Evolutionary conservation across 2,888 invertebrate genomes (phyloP), one percentile per base, ranked within the genome.

Genomic region (Vandiemenella viatica): DNA sequence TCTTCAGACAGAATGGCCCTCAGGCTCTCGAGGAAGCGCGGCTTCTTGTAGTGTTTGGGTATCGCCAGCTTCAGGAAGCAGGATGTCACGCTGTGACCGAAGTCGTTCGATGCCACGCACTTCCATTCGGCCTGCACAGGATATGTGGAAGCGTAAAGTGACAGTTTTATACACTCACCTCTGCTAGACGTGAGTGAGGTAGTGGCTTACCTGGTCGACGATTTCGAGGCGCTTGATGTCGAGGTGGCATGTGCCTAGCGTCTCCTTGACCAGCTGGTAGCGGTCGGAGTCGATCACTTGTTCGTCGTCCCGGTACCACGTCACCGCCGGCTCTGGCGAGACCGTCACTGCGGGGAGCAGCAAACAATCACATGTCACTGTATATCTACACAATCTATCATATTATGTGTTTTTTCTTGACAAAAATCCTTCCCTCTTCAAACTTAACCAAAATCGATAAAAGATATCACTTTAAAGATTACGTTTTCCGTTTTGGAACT

Each of bases 261-360:
- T 77, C 61, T 86, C 86, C 48, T 74, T 74, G 46, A 70, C 73
- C 40, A 79, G 72, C 54, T 75, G 73, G 61, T 84, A 88, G 43
- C 80, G 79, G n/a, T 77, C 76, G 10, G 65, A 65, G 55, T 83
- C 82, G 7, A 63, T 61, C 13, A 90, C 72, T 1, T 80, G 79
- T 58, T 83, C 76, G 62, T 90, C 90, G 62, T 91, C 90, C 58
- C 87, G 76, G 64, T 82, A 91, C 95, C 95, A 95, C 4, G 81
- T 73, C 37, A 93, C 70, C 43, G 76, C 75, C 7, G 92, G 88
- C 61, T 85, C 79, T 17, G 91, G 85, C 17, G 80, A 77, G 52
- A 84, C 77, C 60, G 82, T 83, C 49, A 87, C 87, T 79, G 66
- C 49, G 71, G 63, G 44, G 44, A 50, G 65, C 59, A 52, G 48